Percentiles rank a stretch among this genome's conserved stretches.
Conservation (phyloP, 2,888 invertebrate genomes). For the Pomacea canaliculata region DNA sequence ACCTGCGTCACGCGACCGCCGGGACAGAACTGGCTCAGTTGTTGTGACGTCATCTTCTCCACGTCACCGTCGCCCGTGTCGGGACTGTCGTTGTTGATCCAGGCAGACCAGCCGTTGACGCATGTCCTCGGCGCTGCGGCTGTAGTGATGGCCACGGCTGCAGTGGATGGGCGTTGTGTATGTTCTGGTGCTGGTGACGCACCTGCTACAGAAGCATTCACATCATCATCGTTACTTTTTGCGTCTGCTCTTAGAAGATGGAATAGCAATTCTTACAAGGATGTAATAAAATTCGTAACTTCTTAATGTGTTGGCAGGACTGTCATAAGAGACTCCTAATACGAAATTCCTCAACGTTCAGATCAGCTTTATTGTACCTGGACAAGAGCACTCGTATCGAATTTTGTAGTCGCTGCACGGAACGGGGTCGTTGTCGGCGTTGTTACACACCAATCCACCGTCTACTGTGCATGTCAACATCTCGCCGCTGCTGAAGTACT, state of each 20-base stretch:
- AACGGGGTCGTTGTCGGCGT: slow-evolving; percentile 39
- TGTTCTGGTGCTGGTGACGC: neutral
- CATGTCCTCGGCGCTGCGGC: neutral
- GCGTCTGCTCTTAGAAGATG: no score
- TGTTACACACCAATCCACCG: slow-evolving; percentile 79
- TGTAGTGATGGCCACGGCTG: no score
- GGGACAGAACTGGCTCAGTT: slow-evolving; percentile 47
- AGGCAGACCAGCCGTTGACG: slow-evolving; percentile 45
- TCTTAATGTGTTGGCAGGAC: no score
- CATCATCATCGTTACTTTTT: neutral
- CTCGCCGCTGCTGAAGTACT: slow-evolving; percentile 45
- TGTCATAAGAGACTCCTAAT: no score
- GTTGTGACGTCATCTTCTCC: slow-evolving; percentile 44
- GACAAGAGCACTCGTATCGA: slow-evolving; percentile 58
- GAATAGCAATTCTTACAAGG: no score
- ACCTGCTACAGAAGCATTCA: neutral
- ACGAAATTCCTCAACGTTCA: no score
- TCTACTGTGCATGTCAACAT: slow-evolving; percentile 72
- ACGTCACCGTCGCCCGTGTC: slow-evolving; percentile 42
- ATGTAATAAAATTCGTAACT: no score
- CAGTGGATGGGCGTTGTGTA: no score
- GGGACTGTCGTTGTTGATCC: slow-evolving; percentile 56
- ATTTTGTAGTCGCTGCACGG: slow-evolving; percentile 55
- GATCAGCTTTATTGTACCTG: neutral
- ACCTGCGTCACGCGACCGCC: slow-evolving; percentile 56